Percentiles rank a stretch among this genome's conserved stretches.
phyloP scores from a whole-genome alignment of 2,888 invertebrate genomes.

The Calliopum simillimum region DNA sequence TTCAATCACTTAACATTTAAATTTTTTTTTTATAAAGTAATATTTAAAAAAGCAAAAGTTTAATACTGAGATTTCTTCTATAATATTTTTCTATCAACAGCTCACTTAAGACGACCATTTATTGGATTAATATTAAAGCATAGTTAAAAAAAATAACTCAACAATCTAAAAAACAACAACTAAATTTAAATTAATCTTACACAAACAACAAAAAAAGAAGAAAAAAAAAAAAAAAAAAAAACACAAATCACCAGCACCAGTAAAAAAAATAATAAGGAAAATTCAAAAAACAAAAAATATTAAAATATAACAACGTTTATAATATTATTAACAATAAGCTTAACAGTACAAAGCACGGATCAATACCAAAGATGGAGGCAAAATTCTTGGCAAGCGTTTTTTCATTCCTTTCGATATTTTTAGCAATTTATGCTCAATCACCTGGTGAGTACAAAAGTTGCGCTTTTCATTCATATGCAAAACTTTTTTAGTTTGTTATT shows the following conservation, averaged over 20 bases:
- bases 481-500: no score
- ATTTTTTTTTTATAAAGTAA: no score
- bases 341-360: constrained; percentile 60
- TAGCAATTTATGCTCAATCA: constrained; percentile 66
- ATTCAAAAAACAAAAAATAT: constrained; percentile 46
- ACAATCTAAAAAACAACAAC: constrained; percentile 32
- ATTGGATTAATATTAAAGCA: constrained; percentile 37
- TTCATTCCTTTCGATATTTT: constrained; percentile 67
- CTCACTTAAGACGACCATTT: constrained; percentile 36
- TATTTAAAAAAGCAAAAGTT: no score
- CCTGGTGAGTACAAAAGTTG: constrained; percentile 57
- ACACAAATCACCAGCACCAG: constrained; percentile 29
- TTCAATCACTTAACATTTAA: no score
- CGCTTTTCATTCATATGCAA: no score
- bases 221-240: constrained; percentile 40
- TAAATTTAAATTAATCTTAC: not conserved
- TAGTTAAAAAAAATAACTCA: constrained; percentile 15
- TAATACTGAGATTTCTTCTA: not conserved
- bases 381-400: constrained; percentile 65
- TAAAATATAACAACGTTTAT: constrained; percentile 44
- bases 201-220: constrained; percentile 38
- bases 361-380: constrained; percentile 67
- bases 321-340: constrained; percentile 49
- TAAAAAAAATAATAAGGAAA: constrained; percentile 34
- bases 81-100: constrained; percentile 28